These are phyloP conservation scores for Phalacrocorax carbo DNA, from an alignment of 2,113 vertebrate species.

Conservation along the genomic window DNA sequence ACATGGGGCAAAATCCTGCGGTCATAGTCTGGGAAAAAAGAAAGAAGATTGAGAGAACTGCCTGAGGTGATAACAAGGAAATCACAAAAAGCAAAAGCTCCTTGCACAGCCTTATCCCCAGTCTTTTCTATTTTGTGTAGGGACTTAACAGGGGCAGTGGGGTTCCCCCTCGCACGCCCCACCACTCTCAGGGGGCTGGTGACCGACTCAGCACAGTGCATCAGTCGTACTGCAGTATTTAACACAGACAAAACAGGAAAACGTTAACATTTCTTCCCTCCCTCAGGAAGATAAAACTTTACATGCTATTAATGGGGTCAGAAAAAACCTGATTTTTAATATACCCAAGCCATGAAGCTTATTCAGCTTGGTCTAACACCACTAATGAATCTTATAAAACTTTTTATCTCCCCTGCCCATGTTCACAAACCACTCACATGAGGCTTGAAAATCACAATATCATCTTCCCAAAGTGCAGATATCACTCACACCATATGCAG, in stretches of 20 bases:
- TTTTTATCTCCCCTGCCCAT: constrained; percentile 82
- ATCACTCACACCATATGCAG: constrained; percentile 78
- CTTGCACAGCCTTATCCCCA: not conserved
- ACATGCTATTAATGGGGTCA: constrained; percentile 51
- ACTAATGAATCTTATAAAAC: constrained; percentile 92
- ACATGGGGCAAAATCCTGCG: not conserved
- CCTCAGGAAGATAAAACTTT: constrained; percentile 40
- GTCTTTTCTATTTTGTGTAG: not conserved
- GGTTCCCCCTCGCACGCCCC: rapidly evolving
- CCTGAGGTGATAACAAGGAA: not conserved
- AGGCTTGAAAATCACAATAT: constrained; percentile 87
- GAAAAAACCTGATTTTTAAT: constrained; percentile 64
- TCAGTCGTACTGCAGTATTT: not conserved
- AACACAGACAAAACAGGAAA: not conserved
- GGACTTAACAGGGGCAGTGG: not conserved
- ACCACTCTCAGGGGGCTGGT: not conserved
- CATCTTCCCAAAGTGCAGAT: constrained; percentile 80
- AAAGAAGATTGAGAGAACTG: not conserved
- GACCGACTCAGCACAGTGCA: not conserved
- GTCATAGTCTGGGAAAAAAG: not conserved
- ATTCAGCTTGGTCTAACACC: constrained; percentile 85
- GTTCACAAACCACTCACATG: constrained; percentile 82
- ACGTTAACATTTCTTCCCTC: constrained; percentile 27
- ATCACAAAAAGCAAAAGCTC: not conserved
- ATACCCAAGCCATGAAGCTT: constrained; percentile 54